phyloP scores from a whole-genome alignment of 2,888 invertebrate species.

The Xestobium rufovillosum region DNA sequence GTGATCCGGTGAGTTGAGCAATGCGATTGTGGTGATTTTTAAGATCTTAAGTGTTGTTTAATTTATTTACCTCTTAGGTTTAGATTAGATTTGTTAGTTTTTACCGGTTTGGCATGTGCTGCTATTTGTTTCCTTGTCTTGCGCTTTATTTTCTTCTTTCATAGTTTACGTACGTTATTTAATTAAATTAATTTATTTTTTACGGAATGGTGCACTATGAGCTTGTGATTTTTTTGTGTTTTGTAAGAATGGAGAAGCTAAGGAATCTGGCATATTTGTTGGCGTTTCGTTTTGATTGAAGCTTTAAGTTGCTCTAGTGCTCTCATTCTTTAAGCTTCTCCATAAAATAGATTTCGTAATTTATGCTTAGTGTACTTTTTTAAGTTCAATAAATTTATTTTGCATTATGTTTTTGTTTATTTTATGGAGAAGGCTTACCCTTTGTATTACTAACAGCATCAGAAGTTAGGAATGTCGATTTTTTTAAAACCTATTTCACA shows the following conservation, averaged over 20 bases:
- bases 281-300: slow-evolving; percentile 16
- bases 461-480: too few species aligned
- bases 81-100: background rate
- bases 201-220: slow-evolving; percentile 36
- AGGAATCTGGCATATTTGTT: slow-evolving; percentile 26
- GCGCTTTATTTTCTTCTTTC: slow-evolving; percentile 2
- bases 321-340: slow-evolving; percentile 42
- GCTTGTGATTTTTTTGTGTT: slow-evolving; percentile 28
- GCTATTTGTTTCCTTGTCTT: too few species aligned
- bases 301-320: slow-evolving; percentile 30
- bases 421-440: slow-evolving; percentile 38
- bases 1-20: slow-evolving; percentile 29
- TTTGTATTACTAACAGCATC: slow-evolving; percentile 1
- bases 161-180: background rate
- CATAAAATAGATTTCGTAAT: slow-evolving; percentile 29
- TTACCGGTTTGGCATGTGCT: too few species aligned
- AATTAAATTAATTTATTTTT: slow-evolving; percentile 24
- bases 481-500: too few species aligned
- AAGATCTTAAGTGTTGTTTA: too few species aligned
- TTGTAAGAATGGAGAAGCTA: slow-evolving; percentile 37
- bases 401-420: slow-evolving; percentile 25
- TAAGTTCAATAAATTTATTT: slow-evolving; percentile 24
- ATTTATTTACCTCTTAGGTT: background rate
- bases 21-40: slow-evolving; percentile 4
- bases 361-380: slow-evolving; percentile 21